A percentile compares a stretch with the other conserved stretches of the same genome.
Conservation (phyloP, 2,113 vertebrate genomes). For the Origma solitaria region DNA sequence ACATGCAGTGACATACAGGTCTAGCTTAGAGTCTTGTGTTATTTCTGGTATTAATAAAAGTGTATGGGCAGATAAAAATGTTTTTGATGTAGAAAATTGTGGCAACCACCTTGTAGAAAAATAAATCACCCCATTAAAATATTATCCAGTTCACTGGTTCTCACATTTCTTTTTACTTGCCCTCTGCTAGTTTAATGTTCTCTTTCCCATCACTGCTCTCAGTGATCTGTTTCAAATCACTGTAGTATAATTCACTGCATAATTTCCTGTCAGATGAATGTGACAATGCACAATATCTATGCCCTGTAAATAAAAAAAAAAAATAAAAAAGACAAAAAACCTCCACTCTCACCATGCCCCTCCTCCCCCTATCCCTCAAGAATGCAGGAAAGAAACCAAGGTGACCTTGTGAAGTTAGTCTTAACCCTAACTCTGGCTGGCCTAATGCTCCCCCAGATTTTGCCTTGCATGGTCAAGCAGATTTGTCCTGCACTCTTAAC, state of each 20-base stretch:
- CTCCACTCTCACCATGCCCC: background rate
- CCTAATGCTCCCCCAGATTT: background rate
- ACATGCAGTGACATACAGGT: too few species aligned
- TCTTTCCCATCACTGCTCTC: background rate
- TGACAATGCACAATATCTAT: background rate
- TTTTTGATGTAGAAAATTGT: background rate
- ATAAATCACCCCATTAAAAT: background rate
- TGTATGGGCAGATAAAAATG: background rate
- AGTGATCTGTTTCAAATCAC: background rate
- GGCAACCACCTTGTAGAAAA: background rate
- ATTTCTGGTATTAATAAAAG: background rate
- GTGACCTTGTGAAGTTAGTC: background rate
- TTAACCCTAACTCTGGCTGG: background rate
- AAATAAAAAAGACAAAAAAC: background rate
- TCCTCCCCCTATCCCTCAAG: rapidly evolving
- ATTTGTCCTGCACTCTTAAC: background rate
- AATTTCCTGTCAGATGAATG: background rate
- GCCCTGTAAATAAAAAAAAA: background rate
- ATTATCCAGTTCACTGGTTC: background rate
- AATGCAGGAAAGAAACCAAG: background rate
- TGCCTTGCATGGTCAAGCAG: background rate
- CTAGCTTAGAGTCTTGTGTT: background rate
- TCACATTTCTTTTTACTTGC: background rate
- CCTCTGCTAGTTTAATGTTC: background rate
- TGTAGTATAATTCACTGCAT: background rate